Conservation (phyloP, 2,113 vertebrate species). For the Ardeotis arabs region DNA sequence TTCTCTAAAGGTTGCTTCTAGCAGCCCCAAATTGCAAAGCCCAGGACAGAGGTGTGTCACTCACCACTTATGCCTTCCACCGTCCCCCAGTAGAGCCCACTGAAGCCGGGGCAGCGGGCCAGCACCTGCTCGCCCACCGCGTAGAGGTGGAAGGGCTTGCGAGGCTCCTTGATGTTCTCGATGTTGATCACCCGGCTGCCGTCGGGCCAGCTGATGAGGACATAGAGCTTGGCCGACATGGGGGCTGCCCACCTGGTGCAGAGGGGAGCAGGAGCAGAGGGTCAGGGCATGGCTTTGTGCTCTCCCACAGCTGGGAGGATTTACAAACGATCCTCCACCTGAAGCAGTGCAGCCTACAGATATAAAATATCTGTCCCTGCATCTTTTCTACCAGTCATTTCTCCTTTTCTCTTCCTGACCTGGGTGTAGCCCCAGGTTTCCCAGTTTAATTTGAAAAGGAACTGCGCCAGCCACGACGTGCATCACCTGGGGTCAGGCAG, state of each 20-base stretch:
- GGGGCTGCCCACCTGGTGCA: background rate
- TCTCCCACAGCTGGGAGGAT: fast-evolving
- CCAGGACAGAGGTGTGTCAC: background rate
- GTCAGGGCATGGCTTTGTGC: fast-evolving
- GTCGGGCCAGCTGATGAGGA: conserved; percentile 57
- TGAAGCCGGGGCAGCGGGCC: conserved; percentile 59
- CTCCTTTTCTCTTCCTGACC: background rate
- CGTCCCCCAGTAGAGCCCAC: conserved; percentile 50
- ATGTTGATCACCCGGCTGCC: conserved; percentile 69
- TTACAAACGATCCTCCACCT: fast-evolving
- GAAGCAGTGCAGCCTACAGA: background rate
- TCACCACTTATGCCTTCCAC: conserved; percentile 66
- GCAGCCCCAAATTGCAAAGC: background rate
- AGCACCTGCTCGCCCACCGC: conserved; percentile 46
- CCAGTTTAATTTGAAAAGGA: background rate
- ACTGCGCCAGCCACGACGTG: background rate
- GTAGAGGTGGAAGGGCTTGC: conserved; percentile 66
- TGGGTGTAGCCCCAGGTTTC: too few relatives aligned
- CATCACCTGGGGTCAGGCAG: background rate
- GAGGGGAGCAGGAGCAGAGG: background rate
- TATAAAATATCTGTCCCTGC: background rate
- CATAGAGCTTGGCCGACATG: conserved; percentile 45
- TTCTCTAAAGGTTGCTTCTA: background rate
- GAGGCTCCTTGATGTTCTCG: conserved; percentile 67
- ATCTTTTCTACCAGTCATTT: background rate